Base-by-base conservation (phyloP, 2,888 invertebrate species). In the Nomada fabriciana region DNA sequence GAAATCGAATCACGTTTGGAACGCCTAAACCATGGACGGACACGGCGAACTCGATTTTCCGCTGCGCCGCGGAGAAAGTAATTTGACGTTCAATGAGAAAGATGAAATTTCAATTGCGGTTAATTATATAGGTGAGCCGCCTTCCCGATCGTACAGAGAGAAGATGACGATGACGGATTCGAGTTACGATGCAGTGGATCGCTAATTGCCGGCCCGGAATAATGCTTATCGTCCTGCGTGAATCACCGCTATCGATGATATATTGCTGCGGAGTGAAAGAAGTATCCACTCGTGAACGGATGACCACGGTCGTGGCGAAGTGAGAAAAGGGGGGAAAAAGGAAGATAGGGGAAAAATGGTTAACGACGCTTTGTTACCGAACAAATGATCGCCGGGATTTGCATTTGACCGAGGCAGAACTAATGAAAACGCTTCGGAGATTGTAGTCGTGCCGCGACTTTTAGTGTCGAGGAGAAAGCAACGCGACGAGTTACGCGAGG, bases 61-160 rank as follows among this genome's bases (percentile, higher is more conserved):
- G 36, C 36, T 7, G 36, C 36, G 36, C 36, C 36, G 36, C 55
- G 68, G 83, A 70, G 70, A 83, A 74, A 76, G 76, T 65, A 83
- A 69, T 68, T 73, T 67, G 75, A 47, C 50, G 63, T 42, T 80
- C 70, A 68, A 76, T 76, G 84, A 59, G 25, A 80, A 79, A 61
- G 79, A 83, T 73, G 84, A 83, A 80, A 73, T 80, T 84, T 84
- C 84, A 83, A 84, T 84, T 83, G 69, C 80, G 69, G 80, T 67
- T 84, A 84, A 80, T 83, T 84, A 73, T 57, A 71, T 55, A 76
- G 72, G 55, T 57, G 70, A 42, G 75, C 60, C 15, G 47, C 13
- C 43, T 83, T 75, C 83, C 67, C 82, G 68, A 59, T 53, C 63
- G 70, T 50, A 64, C 50, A 74, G 73, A 78, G 78, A 57, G 83